Evolutionary conservation across 1,140 invertebrate genomes (phyloP).

Genomic region (Drosophila ercepeae): DNA sequence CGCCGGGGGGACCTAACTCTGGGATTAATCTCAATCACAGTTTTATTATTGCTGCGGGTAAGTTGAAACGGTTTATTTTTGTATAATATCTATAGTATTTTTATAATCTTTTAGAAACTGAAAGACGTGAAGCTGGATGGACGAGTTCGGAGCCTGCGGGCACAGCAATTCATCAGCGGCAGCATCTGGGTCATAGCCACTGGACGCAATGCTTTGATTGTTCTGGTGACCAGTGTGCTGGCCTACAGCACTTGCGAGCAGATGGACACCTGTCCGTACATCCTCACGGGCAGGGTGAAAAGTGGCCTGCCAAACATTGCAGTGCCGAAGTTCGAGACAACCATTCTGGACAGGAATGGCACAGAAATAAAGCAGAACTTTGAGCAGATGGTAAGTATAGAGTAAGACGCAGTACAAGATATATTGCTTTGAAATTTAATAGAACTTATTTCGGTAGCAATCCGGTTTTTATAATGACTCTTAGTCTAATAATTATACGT

Average conservation of each 20-base stretch:
- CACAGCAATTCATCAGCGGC: conserved; percentile 84
- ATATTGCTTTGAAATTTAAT: background rate
- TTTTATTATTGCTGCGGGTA: conserved; percentile 88
- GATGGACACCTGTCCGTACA: conserved; percentile 85
- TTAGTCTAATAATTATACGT: too few species aligned
- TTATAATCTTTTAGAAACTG: conserved; percentile 86
- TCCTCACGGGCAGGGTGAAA: conserved; percentile 88
- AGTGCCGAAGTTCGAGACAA: conserved; percentile 87
- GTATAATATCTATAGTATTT: background rate
- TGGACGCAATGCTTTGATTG: conserved; percentile 90
- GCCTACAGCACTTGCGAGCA: conserved; percentile 85
- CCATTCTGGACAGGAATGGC: conserved; percentile 85
- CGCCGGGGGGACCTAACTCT: conserved; percentile 87
- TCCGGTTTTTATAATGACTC: too few species aligned
- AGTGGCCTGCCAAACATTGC: conserved; percentile 86
- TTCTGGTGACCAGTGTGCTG: conserved; percentile 87
- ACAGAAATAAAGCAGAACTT: conserved; percentile 83
- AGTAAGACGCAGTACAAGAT: background rate
- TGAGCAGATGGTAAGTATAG: conserved; percentile 84
- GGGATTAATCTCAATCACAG: conserved; percentile 87
- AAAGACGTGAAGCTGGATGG: conserved; percentile 86
- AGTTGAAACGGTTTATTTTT: conserved; percentile 31
- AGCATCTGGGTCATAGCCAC: conserved; percentile 90
- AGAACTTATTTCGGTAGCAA: background rate
- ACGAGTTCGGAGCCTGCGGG: conserved; percentile 34